Percentiles rank a stretch among this genome's conserved stretches.
These are phyloP conservation scores for Alces alces DNA, from an alignment of 2,113 vertebrate genomes.

Conservation along the genomic window DNA sequence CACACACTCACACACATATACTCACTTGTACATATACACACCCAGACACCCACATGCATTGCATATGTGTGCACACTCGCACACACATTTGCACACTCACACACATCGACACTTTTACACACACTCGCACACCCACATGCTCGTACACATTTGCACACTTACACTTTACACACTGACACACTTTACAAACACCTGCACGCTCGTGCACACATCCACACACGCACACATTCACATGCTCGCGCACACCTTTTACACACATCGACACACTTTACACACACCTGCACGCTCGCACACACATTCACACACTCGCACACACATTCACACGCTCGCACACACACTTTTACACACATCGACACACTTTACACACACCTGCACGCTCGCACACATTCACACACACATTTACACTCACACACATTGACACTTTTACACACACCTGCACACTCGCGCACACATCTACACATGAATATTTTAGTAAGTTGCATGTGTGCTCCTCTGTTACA, in stretches of 20 bases:
- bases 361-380: not conserved
- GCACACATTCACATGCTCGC: no score
- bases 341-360: fast-evolving
- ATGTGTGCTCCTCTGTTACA: fast-evolving
- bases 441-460: fast-evolving
- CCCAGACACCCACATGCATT: fast-evolving
- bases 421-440: not conserved
- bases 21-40: no score
- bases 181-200: no score
- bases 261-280: no score
- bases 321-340: fast-evolving
- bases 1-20: not conserved
- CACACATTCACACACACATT: fast-evolving
- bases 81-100: fast-evolving
- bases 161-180: no score
- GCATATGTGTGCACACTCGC: fast-evolving
- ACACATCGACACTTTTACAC: no score
- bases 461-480: fast-evolving
- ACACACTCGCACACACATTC: no score
- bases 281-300: not conserved
- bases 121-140: no score
- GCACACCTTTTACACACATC: no score
- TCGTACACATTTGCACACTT: fast-evolving
- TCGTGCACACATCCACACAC: not conserved
- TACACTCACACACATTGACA: no score